These are phyloP conservation scores for Cerastis leucographa DNA, from an alignment of 2,888 invertebrate species.

Conservation along the genomic window DNA sequence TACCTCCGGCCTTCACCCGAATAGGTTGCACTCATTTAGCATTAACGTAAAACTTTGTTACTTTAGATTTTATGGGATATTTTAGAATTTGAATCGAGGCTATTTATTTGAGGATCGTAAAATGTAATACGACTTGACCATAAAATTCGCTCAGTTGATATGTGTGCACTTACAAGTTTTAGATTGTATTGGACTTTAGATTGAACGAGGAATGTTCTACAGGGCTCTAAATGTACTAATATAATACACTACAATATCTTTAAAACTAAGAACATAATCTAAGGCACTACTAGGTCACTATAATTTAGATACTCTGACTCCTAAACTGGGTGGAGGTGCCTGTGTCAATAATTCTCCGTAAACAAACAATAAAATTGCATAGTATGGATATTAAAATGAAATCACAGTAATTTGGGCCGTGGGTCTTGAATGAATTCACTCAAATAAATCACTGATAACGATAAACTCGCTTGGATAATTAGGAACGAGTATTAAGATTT, in stretches of 20 bases:
- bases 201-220: not conserved
- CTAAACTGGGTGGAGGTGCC: too few species aligned
- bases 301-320: too few species aligned
- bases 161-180: not conserved
- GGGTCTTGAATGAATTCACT: not conserved
- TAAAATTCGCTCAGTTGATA: not conserved
- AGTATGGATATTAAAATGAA: not conserved
- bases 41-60: slow-evolving; percentile 22
- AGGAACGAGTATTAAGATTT: not conserved
- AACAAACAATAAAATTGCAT: not conserved
- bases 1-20: slow-evolving; percentile 44
- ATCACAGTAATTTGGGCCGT: not conserved
- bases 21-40: slow-evolving; percentile 39
- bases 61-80: not conserved
- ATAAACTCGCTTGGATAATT: not conserved
- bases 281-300: too few species aligned
- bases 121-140: not conserved
- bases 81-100: not conserved
- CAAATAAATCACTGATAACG: slow-evolving; percentile 37
- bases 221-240: not conserved
- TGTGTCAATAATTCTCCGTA: too few species aligned
- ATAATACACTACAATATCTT: too few species aligned
- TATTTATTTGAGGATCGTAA: not conserved
- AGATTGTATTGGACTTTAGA: not conserved
- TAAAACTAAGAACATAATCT: too few species aligned